Base-by-base conservation (phyloP, 2,797 vertebrate genomes). In the Arnoldichthys spilopterus region DNA sequence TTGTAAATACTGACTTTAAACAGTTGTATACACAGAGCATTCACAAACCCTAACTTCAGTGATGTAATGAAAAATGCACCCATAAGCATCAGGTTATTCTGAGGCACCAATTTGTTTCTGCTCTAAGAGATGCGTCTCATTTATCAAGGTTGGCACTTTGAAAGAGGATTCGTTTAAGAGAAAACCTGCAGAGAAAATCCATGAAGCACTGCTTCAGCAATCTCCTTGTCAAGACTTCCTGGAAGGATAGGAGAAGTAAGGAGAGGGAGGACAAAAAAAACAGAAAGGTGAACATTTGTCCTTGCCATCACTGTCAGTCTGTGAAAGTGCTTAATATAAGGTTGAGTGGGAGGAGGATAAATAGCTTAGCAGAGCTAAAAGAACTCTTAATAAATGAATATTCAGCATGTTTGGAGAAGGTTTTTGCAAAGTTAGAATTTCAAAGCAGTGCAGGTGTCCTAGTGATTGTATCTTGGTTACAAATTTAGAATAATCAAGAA, bases 281-380 rank as follows among this genome's bases (percentile, higher is more conserved):
- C 69, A 67, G 5, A 75, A 87, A 90, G 86, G 86, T 88, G 86
- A 90, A 84, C 28, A 58, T 88, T 86, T 86, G 85, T 88, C 85
- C 37, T 89, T 91, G 86, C 70, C 82, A 82, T 84, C 62, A 43
- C 72, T 82, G 83, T 84, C 72, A 88, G 80, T 66, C 74, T 83
- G 71, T 71, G 78, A 88, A 81, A 81, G 85, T 79, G 80, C 62
- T 89, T 85, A 71, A 80, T 81, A 89, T 88, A 88, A 70, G 61
- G 22, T 54, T 56, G 80, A 24, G 58, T 7, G 45, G 58, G 30
- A 18, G 30, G 64, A 40, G 79, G 84, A 87, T 86, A 83, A 88
- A 88, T 79, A 77, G 85, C 83, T 89, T 76, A 85, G 67, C 72
- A 77, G 85, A 80, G 73, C 73, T 58, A 73, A 84, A 34, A 72